Conservation (phyloP, 2,888 invertebrate species). For the Nephrotoma appendiculata region DNA sequence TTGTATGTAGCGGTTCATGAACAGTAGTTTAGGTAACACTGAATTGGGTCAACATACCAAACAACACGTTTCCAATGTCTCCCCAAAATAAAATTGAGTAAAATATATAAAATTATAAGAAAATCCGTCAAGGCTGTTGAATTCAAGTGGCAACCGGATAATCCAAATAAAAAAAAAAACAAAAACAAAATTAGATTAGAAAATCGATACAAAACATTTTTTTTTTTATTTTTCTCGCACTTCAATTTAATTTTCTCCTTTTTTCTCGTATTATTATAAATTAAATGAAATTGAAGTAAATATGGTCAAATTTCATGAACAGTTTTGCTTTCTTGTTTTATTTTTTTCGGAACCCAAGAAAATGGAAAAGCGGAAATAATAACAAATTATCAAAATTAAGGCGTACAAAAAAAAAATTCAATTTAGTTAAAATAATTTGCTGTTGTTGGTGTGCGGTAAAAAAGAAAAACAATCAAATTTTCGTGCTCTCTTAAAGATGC, state of each 20-base stretch:
- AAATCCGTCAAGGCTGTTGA: background rate
- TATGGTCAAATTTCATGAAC: background rate
- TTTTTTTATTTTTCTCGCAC: background rate
- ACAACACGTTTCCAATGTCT: background rate
- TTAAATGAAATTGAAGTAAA: background rate
- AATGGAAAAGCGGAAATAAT: background rate
- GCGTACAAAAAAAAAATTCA: background rate
- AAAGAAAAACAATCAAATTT: background rate
- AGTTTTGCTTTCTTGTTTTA: background rate
- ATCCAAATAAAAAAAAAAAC: background rate
- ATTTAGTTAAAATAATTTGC: background rate
- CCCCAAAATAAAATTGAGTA: background rate
- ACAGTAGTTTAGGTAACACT: background rate
- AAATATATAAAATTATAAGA: background rate
- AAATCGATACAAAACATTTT: background rate
- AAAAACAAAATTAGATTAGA: background rate
- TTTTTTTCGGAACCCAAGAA: background rate
- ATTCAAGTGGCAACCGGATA: background rate
- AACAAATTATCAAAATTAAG: background rate
- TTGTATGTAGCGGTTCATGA: background rate
- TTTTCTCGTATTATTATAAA: background rate
- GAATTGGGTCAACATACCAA: background rate
- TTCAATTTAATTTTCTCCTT: background rate
- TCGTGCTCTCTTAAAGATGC: background rate
- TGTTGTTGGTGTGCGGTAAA: background rate